phyloP scores from a whole-genome alignment of 1,140 invertebrate genomes.

The Drosophila hydei region DNA sequence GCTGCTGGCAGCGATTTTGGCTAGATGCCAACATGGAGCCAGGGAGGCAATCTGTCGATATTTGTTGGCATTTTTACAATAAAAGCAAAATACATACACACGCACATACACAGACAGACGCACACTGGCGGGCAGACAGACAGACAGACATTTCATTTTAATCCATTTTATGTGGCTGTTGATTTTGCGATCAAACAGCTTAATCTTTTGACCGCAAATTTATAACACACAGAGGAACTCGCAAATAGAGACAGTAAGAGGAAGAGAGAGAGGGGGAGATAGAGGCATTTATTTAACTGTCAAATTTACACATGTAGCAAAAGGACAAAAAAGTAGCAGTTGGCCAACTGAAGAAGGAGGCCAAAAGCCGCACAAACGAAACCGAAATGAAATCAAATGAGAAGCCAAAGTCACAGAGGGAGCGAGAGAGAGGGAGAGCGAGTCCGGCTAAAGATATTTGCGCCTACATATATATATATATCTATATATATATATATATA shows the following conservation, averaged over 20 bases:
- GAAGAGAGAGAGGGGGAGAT: background rate
- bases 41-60: conserved; percentile 17
- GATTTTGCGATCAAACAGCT: conserved; percentile 79
- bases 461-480: conserved; percentile 11
- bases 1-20: conserved; percentile 16
- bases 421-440: background rate
- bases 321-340: conserved; percentile 31
- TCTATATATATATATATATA: no score
- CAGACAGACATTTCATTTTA: conserved; percentile 67
- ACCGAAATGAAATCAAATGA: conserved; percentile 75
- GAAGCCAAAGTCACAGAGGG: conserved; percentile 31
- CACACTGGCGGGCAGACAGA: no score
- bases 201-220: conserved; percentile 76
- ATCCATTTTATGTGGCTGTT: conserved; percentile 77
- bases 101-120: background rate
- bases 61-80: conserved; percentile 9
- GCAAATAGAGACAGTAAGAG: background rate
- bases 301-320: conserved; percentile 72
- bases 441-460: conserved; percentile 16
- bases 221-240: conserved; percentile 43
- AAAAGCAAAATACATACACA: background rate
- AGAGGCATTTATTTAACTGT: conserved; percentile 64
- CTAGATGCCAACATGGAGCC: conserved; percentile 19
- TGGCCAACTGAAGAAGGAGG: conserved; percentile 29
- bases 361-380: conserved; percentile 68